Evolutionary conservation across 2,113 vertebrate genomes (phyloP), one percentile per base, ranked within the genome.

Genomic region (Heterocephalus glaber): DNA sequence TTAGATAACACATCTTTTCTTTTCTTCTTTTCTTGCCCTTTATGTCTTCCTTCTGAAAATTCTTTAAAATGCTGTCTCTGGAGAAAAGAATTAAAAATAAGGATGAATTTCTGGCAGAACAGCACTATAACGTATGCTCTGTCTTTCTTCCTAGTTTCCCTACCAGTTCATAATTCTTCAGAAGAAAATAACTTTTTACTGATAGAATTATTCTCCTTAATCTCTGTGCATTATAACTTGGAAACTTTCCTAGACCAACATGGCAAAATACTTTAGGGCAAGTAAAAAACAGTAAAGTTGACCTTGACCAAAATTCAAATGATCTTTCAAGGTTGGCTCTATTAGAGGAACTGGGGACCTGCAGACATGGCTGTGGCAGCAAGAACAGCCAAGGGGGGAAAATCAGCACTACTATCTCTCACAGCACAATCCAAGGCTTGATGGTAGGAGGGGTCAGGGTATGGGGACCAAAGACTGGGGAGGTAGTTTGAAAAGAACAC

Each of bases 1-100:
- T 90, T 85, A 94, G 85, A 96, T 90, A 92, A 87, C 68, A 94
- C 33, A 74, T 95, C 90, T 97, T 95, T 97, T n/a, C n/a, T n/a
- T n/a, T n/a, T n/a, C n/a, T 86, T 97, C 80, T 83, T 97, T 76
- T 95, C 92, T 76, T 85, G 70, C 47, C 82, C 68, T 96, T 92
- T 74, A 93, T 85, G 54, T 82, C 85, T 95, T 96, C 85, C 58
- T 87, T 97, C 76, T 85, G 66, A 94, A 86, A 54, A 60, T 80
- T 94, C 63, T 97, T 92, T 95, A 91, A 95, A 95, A 89, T 58
- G 49, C 60, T 84, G 20, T 89, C 95, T 95, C 96, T 92, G 76
- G 97, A 96, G 94, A 81, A 83, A 82, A 70, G 66, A 96, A 94
- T 87, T 83, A 76, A 95, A 96, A 94, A 89, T 38, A 79, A 88